Base-by-base conservation (phyloP, 2,888 invertebrate genomes). In the Abrostola triplasia region DNA sequence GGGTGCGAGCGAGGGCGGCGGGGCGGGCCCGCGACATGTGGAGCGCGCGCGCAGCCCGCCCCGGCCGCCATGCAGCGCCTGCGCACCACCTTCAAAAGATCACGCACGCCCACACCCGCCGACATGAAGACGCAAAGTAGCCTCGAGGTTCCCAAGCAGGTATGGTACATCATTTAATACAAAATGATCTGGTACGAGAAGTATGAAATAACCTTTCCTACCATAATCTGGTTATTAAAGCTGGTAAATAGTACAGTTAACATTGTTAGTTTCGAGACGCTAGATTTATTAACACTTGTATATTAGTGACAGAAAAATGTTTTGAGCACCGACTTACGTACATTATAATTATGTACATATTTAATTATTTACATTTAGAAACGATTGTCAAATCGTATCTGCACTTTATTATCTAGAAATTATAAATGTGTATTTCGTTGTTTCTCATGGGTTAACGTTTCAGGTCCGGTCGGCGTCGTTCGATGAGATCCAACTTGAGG, bases 91-190 rank as follows among this genome's bases (percentile, higher is more conserved):
- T 97, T 98, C 95, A 97, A 97, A 94, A 96, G 98, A 88, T 98
- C 98, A 90, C 96, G 97, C 86, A 98, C 98, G 79, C 98, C 98
- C 73, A 98, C 98, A 73, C 97, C 98, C 79, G 97, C 97, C 87
- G 98, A 98, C 94, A 98, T 98, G 98, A 98, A 98, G 95, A 97
- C 97, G 78, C 98, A 98, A 90, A 98, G 97, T 93, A 98, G 98
- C 92, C 96, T 98, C 83, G 98, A 98, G 90, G 98, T 98, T 83
- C 98, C 98, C 77, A 97, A 97, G 88, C 98, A 98, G 95, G 96
- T 96, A 85, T 71, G n/a, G 5, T 47, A 1, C 24, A 24, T 0
- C 13, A 8, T 47, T 24, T 24, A 24, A 24, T 24, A 24, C 4
- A 24, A 2, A 24, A n/a, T n/a, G n/a, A n/a, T n/a, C n/a, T n/a